Evolutionary conservation across 2,888 invertebrate genomes (phyloP).

Genomic region (Pegoplata infirma): DNA sequence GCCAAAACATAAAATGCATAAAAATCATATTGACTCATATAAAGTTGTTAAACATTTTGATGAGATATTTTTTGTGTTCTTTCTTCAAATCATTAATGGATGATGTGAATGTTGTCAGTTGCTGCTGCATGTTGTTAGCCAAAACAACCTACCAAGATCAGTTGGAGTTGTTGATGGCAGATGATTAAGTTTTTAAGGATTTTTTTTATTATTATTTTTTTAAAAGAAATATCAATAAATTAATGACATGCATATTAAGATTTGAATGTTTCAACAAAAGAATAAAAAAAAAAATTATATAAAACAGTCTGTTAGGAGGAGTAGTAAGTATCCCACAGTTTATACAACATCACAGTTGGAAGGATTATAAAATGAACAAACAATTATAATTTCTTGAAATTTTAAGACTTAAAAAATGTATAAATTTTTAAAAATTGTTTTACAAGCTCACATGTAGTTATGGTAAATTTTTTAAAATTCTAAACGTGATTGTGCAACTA

Average conservation of each 20-base stretch:
- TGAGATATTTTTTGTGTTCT: neutral
- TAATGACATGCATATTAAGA: slow-evolving; percentile 29
- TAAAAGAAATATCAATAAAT: slow-evolving; percentile 36
- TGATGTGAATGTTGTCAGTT: neutral
- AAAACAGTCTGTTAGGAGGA: neutral
- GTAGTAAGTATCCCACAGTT: slow-evolving; percentile 45
- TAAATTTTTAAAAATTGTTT: neutral
- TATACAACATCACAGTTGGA: slow-evolving; percentile 28
- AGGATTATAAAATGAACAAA: slow-evolving; percentile 10
- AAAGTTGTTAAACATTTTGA: slow-evolving; percentile 13
- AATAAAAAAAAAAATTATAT: neutral
- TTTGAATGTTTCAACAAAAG: neutral
- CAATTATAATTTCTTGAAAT: slow-evolving; percentile 22
- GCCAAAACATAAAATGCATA: neutral
- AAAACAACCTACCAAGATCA: slow-evolving; percentile 18
- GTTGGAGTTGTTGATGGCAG: slow-evolving; percentile 33
- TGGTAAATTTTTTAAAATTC: neutral
- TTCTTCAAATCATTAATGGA: neutral
- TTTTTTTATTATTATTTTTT: neutral
- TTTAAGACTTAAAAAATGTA: neutral
- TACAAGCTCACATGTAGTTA: neutral
- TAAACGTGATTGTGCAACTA: neutral
- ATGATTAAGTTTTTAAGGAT: slow-evolving; percentile 35
- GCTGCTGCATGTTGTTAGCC: neutral
- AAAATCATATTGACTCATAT: neutral